Evolutionary conservation across 2,113 vertebrate species (phyloP), one percentile per base, ranked within the genome.

Genomic region (Orycteropus afer): DNA sequence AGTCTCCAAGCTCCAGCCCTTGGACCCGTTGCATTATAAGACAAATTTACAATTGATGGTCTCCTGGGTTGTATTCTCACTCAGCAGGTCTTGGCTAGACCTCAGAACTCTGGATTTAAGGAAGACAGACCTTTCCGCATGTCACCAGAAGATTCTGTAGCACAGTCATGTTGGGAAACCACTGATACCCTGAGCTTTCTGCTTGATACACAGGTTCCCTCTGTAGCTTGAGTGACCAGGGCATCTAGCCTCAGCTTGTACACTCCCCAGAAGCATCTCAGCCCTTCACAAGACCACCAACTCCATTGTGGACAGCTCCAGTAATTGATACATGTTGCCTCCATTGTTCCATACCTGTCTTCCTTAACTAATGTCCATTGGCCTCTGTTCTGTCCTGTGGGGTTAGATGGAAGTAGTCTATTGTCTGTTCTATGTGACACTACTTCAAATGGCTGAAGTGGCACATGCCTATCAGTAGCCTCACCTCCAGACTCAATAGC

Each of bases 31-130:
- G 57, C 1, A 32, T 57, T 45, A 42, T 59, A 59, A 42, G 73
- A 88, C n/a, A n/a, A 45, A 6, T 14, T 73, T 49, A 34, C 25
- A 80, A 80, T 40, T 74, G 34, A 61, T 4, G 45, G 40, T 55
- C 81, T 37, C 53, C 29, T 37, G 20, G 9, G 49, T 6, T 81
- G 11, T 7, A 51, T 49, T 53, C 25, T 78, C 71, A 69, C 29
- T 83, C 63, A 63, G 3, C 17, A 85, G 23, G 20, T 67, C 49
- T 55, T 79, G 10, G 10, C 32, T 59, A 40, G 49, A 90, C 42
- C 42, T 90, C 34, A 47, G n/a, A 37, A 45, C 87, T 80, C 51
- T 69, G 89, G 42, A n/a, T 86, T 40, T 77, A 90, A 32, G 79
- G 29, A 87, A 57, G 13, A 76, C 37, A 69, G 37, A 23, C 5